Evolutionary conservation across 2,113 vertebrate species (phyloP), one percentile per base, ranked within the genome.

Genomic region (Grammomys surdaster): DNA sequence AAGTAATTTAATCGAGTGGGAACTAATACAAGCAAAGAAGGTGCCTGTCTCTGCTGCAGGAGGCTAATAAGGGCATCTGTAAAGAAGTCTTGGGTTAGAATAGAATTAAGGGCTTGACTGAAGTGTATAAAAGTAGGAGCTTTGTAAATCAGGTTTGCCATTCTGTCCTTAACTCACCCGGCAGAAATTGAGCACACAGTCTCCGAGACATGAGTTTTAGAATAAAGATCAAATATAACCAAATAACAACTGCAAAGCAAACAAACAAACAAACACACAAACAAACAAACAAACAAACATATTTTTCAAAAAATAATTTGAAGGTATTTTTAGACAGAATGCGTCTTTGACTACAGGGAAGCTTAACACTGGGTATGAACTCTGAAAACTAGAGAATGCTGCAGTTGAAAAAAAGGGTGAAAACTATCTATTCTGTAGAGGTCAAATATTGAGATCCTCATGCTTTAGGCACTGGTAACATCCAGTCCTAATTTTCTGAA

Each of bases 1-100:
- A 93, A 92, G 63, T 97, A 92, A 98, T 98, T 98, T 98, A 97
- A 97, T 94, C 92, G 96, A 40, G 93, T 90, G 75, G 51, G 80
- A 76, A 85, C 82, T 97, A 96, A 98, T 73, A 91, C 82, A 95
- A 98, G 89, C 67, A 51, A 96, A 93, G 63, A 88, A 88, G 22
- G 10, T 46, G 69, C 92, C 91, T 96, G 0, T 28, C 63, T 89
- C 31, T 54, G 51, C 28, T 69, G 36, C 63, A 91, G 92, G 63
- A 0, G 72, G 40, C 54, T 94, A 97, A 95, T 93, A 80, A 95
- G 82, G 48, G 40, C 26, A 94, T 92, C 80, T 96, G 87, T 78
- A 96, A 97, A 95, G 89, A 97, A 97, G 93, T 43, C 19, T 28
- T 77, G 20, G 17, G 7, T 26, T 77, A 65, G 0, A n/a, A 43